phyloP scores from a whole-genome alignment of 2,797 vertebrate genomes.

The Centroberyx gerrardi region DNA sequence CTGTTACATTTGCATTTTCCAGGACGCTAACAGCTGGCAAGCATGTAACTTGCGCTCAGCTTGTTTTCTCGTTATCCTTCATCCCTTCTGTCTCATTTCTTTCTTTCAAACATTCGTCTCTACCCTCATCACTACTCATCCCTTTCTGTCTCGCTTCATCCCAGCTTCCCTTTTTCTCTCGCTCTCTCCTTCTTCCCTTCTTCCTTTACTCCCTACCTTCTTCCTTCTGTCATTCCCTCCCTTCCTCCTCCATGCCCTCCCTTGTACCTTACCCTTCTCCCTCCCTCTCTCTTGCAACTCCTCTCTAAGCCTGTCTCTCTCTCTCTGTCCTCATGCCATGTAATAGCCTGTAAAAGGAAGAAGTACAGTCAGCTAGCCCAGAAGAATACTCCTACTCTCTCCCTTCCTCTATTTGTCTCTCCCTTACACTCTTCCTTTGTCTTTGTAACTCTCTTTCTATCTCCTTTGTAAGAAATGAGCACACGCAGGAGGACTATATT shows the following conservation, averaged over 20 bases:
- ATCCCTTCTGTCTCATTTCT: neutral
- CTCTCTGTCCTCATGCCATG: conserved; percentile 3
- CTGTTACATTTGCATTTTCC: neutral
- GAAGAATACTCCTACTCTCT: conserved; percentile 14
- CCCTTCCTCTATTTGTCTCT: neutral
- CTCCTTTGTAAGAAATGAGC: conserved; percentile 28
- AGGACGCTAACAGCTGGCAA: too few species aligned
- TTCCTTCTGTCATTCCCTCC: neutral
- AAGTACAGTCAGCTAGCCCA: conserved; percentile 43
- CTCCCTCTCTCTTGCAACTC: neutral
- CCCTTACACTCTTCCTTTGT: conserved; percentile 7
- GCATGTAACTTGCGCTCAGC: too few species aligned
- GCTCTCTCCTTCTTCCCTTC: neutral
- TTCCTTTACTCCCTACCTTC: neutral
- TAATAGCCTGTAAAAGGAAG: conserved; percentile 10
- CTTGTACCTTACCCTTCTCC: neutral
- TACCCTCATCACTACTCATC: too few species aligned
- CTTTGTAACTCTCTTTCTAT: conserved; percentile 23
- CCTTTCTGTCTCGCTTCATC: neutral
- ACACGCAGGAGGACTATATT: conserved; percentile 33
- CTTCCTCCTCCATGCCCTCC: neutral
- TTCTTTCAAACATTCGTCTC: neutral
- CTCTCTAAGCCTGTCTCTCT: neutral
- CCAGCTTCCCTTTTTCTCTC: neutral
- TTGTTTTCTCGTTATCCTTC: neutral